Conservation (phyloP, 2,797 vertebrate species). For the Gadopsis bispinosus region DNA sequence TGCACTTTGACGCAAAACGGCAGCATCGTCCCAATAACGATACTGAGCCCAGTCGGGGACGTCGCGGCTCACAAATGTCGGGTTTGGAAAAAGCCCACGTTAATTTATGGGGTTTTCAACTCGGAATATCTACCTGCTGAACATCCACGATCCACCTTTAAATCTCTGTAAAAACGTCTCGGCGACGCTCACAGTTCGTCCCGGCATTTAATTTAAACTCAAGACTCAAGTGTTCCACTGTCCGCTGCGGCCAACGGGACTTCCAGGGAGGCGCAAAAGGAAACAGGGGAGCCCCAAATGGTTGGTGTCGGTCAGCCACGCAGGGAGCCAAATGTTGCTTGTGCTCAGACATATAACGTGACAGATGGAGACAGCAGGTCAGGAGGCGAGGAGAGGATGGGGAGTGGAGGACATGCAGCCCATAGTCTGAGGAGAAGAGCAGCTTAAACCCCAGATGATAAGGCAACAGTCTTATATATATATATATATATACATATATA, state of each 20-base stretch:
- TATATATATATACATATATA: too few species aligned
- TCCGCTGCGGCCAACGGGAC: too few species aligned
- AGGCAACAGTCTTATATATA: not conserved
- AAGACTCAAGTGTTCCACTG: too few species aligned
- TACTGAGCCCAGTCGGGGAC: not conserved
- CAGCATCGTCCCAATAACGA: too few species aligned
- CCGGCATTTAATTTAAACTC: too few species aligned
- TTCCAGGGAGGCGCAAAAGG: conserved; percentile 50
- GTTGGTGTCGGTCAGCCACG: conserved; percentile 55
- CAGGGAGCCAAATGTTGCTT: conserved; percentile 63
- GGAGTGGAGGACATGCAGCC: conserved; percentile 46
- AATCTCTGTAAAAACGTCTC: too few species aligned
- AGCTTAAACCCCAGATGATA: conserved; percentile 16
- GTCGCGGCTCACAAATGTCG: not conserved
- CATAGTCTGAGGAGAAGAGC: conserved; percentile 23
- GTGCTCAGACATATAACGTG: conserved; percentile 72
- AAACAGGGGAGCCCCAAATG: conserved; percentile 61
- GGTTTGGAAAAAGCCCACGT: too few species aligned
- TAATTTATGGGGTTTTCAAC: too few species aligned
- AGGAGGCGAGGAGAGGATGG: conserved; percentile 61
- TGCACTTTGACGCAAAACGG: too few species aligned
- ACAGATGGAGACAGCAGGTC: conserved; percentile 68
- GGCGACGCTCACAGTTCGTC: too few species aligned
- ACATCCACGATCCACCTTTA: too few species aligned
- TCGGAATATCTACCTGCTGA: too few species aligned